phyloP scores from a whole-genome alignment of 2,888 invertebrate species.

The Agonopterix subpropinquella region DNA sequence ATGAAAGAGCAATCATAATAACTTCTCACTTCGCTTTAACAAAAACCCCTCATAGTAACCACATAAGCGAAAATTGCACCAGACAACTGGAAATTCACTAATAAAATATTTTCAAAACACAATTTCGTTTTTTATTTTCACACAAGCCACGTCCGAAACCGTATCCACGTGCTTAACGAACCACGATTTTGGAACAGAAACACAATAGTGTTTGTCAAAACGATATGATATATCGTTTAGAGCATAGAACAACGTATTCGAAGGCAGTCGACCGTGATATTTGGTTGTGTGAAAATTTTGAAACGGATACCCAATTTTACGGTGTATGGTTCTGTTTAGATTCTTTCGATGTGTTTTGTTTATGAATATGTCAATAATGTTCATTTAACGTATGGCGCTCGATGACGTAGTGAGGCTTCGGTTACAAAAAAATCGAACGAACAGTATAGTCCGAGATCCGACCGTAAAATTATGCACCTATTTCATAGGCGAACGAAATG shows the following conservation, averaged over 20 bases:
- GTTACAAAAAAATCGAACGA: too few species aligned
- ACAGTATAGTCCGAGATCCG: too few species aligned
- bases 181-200: constrained; percentile 35
- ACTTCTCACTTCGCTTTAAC: too few species aligned
- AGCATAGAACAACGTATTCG: constrained; percentile 37
- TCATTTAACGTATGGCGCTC: too few species aligned
- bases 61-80: too few species aligned
- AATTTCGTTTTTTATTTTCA: background rate
- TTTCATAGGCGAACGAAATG: too few species aligned
- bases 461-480: too few species aligned
- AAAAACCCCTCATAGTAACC: too few species aligned
- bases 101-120: background rate
- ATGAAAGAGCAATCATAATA: too few species aligned
- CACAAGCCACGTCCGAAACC: background rate
- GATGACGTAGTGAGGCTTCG: too few species aligned
- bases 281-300: constrained; percentile 40
- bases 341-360: constrained; percentile 1
- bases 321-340: constrained; percentile 34
- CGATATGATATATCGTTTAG: constrained; percentile 49
- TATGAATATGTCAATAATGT: background rate
- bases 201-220: constrained; percentile 58
- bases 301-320: constrained; percentile 46
- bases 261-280: constrained; percentile 37
- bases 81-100: too few species aligned
- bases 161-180: constrained; percentile 25